Evolutionary conservation across 2,888 invertebrate genomes (phyloP).

Genomic region (Netelia melanura): DNA sequence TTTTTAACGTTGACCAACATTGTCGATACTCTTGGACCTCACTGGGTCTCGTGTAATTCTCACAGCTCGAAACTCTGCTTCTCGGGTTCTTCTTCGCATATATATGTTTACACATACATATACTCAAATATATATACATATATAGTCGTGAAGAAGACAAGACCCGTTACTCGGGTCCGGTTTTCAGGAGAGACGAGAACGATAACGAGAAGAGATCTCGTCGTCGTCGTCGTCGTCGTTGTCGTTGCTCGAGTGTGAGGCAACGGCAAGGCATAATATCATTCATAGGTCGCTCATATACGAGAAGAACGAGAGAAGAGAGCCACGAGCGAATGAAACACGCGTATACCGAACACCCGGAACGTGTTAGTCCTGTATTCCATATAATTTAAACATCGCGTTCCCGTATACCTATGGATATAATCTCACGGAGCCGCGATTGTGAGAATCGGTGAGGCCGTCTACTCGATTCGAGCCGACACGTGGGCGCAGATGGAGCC

Average conservation of each 20-base stretch:
- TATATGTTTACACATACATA: too few relatives aligned
- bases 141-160: constrained; percentile 26
- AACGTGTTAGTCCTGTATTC: constrained; percentile 26
- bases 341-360: constrained; percentile 34
- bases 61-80: constrained; percentile 25
- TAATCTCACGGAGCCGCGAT: constrained; percentile 12
- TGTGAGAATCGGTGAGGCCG: constrained; percentile 29
- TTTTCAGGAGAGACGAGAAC: constrained; percentile 72
- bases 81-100: constrained; percentile 2
- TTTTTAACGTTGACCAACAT: constrained; percentile 6
- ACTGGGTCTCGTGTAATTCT: constrained; percentile 21
- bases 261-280: constrained; percentile 74
- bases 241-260: constrained; percentile 68
- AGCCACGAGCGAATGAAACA: constrained; percentile 25
- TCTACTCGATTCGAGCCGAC: constrained; percentile 61
- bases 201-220: constrained; percentile 75
- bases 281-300: constrained; percentile 71
- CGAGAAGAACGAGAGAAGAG: constrained; percentile 3
- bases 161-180: constrained; percentile 71
- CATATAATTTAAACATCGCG: neutral
- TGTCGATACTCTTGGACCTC: constrained; percentile 2
- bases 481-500: constrained; percentile 77
- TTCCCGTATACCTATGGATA: neutral
- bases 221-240: constrained; percentile 58
- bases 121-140: neutral